Conservation (phyloP, 2,113 vertebrate species). For the Sprattus sprattus region DNA sequence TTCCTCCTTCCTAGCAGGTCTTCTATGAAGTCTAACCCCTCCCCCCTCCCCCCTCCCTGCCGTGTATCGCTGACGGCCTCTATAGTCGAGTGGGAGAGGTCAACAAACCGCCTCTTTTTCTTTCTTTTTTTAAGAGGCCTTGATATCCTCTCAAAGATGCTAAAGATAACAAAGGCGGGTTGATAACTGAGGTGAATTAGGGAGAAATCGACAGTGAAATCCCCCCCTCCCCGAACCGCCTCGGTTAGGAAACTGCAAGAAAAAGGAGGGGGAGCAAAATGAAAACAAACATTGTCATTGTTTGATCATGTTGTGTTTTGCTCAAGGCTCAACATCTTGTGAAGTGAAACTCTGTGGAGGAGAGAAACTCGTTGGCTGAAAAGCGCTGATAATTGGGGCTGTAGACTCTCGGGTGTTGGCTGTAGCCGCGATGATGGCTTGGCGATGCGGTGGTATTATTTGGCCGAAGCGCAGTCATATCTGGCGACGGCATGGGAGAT, state of each 20-base stretch:
- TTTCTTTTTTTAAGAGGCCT: constrained; percentile 20
- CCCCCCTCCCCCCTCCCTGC: constrained; percentile 19
- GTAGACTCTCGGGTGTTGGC: constrained; percentile 10
- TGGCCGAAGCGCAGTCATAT: constrained; percentile 39
- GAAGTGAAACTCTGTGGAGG: not conserved
- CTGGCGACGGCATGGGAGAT: constrained; percentile 34
- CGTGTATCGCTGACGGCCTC: constrained; percentile 34
- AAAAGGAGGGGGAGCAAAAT: not conserved
- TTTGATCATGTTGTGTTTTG: constrained; percentile 20
- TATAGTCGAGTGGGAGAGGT: constrained; percentile 26
- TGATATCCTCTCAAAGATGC: constrained; percentile 27
- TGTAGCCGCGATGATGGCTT: constrained; percentile 22
- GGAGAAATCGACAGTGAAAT: not conserved
- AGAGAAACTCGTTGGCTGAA: constrained; percentile 32
- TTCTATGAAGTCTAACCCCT: constrained; percentile 34
- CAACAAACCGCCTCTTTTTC: constrained; percentile 30
- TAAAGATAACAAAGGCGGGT: constrained; percentile 8
- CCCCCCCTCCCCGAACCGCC: not conserved
- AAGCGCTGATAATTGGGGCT: constrained; percentile 30
- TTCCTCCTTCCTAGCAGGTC: constrained; percentile 35
- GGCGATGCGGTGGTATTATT: constrained; percentile 43
- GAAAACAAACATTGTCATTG: constrained; percentile 13
- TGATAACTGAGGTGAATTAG: not conserved
- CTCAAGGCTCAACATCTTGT: constrained; percentile 19
- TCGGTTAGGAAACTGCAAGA: not conserved